Base-by-base conservation (phyloP, 1,140 invertebrate species). In the Heliconius himera region DNA sequence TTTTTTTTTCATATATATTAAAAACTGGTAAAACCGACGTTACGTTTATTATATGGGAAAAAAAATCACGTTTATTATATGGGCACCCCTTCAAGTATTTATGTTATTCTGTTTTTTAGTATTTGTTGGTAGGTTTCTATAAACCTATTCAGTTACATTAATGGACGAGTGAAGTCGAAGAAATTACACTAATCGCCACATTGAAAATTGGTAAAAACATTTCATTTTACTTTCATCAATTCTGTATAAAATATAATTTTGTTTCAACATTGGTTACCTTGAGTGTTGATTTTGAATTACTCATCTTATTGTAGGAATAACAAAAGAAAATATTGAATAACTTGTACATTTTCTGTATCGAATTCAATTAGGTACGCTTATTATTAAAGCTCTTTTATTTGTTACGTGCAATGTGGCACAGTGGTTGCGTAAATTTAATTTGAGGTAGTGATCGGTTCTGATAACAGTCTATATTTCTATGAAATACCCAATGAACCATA, bases 271-370 rank as follows among this genome's bases (percentile, higher is more conserved):
- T 66, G 60, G 60, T 66, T 66, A 66, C 26, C 60, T 66, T 66
- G 60, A 66, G 60, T 66, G 60, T 66, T 66, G 56, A 38, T 38
- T 72, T 72, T 72, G 36, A 72, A 72, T 72, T 72, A 38, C 38
- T 73, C 71, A 1, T 73, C 38, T 73, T 73, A 73, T 73, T 66
- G 60, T 16, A 66, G 11, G 60, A 29, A 66, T 66, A 5, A 66
- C 60, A 66, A 66, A 66, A 66, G 60, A 22, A 9, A 66, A 66
- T 66, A 18, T 66, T 29, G 60, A 66, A 66, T 29, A 66, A 66
- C 60, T 66, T 66, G 20, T 26, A 29, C 13, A 11, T 9, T 46
- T 13, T 46, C 41, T 4, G 1, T 29, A 66, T 66, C 60, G 60
- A 66, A 29, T 66, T 66, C 60, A 26, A 29, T 66, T 66, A 66